phyloP scores from a whole-genome alignment of 2,888 invertebrate genomes.

The Cacoxenus indagator region DNA sequence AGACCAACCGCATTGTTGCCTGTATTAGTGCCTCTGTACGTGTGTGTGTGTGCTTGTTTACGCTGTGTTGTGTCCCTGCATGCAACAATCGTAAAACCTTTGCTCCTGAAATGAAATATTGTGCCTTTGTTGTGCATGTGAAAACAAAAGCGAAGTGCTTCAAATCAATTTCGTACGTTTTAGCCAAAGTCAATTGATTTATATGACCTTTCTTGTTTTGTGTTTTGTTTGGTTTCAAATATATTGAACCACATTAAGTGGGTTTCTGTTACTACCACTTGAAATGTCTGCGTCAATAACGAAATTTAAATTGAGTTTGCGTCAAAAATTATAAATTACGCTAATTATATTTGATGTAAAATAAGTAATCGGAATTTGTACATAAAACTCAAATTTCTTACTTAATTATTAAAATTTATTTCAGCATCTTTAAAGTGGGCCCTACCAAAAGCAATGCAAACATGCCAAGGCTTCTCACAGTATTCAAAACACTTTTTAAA shows the following conservation, averaged over 20 bases:
- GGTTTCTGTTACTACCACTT: not conserved
- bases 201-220: slow-evolving; percentile 28
- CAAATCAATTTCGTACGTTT: slow-evolving; percentile 60
- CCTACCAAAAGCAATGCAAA: too few species aligned
- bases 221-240: not conserved
- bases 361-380: too few species aligned
- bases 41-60: slow-evolving; percentile 9
- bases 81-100: slow-evolving; percentile 11
- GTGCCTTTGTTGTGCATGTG: slow-evolving; percentile 51
- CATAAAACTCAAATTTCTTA: too few species aligned
- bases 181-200: slow-evolving; percentile 60
- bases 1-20: not conserved
- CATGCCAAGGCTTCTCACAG: too few species aligned
- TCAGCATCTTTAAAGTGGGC: too few species aligned
- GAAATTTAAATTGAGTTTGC: too few species aligned
- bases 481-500: too few species aligned
- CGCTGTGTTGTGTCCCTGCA: slow-evolving; percentile 27
- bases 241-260: not conserved
- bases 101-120: slow-evolving; percentile 53
- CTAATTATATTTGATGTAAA: too few species aligned
- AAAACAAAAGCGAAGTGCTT: slow-evolving; percentile 58
- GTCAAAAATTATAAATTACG: too few species aligned
- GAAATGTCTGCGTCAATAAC: too few species aligned
- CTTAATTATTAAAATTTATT: too few species aligned
- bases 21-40: not conserved